Percentiles rank a stretch among this genome's conserved stretches.
These are phyloP conservation scores for Solen grandis DNA, from an alignment of 1,140 invertebrate genomes.

Conservation along the genomic window DNA sequence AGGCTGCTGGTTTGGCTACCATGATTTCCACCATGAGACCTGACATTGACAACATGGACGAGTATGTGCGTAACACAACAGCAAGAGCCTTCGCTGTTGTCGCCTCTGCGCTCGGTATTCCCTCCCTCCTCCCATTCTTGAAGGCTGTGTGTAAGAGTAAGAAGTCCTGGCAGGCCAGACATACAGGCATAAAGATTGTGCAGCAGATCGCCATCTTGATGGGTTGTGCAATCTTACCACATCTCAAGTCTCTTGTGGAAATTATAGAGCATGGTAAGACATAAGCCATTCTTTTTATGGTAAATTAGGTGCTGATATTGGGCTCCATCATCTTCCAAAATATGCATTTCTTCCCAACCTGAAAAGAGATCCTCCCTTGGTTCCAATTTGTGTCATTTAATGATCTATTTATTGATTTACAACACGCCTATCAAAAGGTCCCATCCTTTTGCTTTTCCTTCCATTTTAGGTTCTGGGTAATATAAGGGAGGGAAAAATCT, in stretches of 20 bases:
- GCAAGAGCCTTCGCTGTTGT: conserved; percentile 99
- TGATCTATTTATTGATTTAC: no score
- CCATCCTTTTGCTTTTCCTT: no score
- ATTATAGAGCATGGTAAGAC: conserved; percentile 99
- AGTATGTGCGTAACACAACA: conserved; percentile 99
- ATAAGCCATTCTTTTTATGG: no score
- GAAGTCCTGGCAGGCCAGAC: conserved; percentile 99
- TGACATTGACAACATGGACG: conserved; percentile 99
- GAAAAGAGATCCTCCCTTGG: no score
- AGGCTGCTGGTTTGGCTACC: conserved; percentile 98
- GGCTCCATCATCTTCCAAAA: no score
- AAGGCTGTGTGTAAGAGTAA: conserved; percentile 99
- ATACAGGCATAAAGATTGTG: conserved; percentile 99
- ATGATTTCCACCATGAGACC: conserved; percentile 99
- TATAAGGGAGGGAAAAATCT: no score
- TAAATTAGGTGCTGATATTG: no score
- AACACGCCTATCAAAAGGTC: no score
- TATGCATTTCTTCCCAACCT: no score
- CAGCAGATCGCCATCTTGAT: conserved; percentile 99
- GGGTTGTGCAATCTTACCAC: conserved; percentile 99
- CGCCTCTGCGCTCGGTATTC: conserved; percentile 98
- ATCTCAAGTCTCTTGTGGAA: conserved; percentile 98
- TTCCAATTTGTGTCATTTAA: no score
- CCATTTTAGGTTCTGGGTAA: no score
- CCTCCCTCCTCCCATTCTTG: conserved; percentile 97